phyloP scores from a whole-genome alignment of 2,797 vertebrate species.

The Falco naumanni region DNA sequence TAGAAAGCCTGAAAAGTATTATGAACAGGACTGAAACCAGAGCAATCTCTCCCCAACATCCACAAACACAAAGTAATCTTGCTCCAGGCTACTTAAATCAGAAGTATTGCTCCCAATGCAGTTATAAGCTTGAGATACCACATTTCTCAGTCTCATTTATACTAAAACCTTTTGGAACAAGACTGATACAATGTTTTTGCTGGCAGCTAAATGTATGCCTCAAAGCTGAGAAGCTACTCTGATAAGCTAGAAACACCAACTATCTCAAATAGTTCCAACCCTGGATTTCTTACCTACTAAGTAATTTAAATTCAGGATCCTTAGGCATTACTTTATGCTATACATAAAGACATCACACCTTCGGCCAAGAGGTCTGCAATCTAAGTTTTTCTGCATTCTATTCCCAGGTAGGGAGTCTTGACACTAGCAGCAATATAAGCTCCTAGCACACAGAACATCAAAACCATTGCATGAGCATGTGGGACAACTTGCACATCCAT shows the following conservation, averaged over 20 bases:
- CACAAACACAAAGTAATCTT: background rate
- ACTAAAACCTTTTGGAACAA: background rate
- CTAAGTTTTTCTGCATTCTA: background rate
- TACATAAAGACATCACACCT: background rate
- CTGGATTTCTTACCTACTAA: background rate
- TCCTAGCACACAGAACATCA: background rate
- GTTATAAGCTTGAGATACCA: background rate
- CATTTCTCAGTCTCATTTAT: background rate
- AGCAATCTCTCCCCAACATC: background rate
- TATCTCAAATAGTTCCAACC: background rate
- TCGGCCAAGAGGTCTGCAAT: background rate
- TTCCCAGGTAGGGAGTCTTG: background rate
- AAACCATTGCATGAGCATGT: background rate
- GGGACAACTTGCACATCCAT: background rate
- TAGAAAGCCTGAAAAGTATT: background rate
- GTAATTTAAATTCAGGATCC: background rate
- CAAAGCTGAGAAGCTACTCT: background rate
- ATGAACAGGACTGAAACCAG: background rate
- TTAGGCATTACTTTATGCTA: background rate
- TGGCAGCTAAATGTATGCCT: background rate
- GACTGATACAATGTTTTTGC: background rate
- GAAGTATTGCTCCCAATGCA: background rate
- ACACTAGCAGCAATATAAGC: background rate
- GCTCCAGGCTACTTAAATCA: background rate
- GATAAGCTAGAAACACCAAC: background rate